Percentiles rank a stretch among this genome's conserved stretches.
phyloP scores from a whole-genome alignment of 2,797 vertebrate genomes.

The Bucorvus abyssinicus region DNA sequence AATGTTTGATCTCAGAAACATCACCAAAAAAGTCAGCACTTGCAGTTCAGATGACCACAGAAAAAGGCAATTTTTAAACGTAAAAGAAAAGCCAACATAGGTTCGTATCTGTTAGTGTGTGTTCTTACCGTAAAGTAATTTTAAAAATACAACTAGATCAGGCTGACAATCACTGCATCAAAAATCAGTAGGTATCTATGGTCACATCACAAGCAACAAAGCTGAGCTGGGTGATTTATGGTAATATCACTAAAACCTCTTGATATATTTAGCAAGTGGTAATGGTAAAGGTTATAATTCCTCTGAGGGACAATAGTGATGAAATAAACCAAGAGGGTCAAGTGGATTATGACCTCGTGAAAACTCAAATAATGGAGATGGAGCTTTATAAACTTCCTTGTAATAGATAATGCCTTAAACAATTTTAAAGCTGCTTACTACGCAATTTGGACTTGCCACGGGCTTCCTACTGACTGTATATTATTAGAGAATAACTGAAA shows the following conservation, averaged over 20 bases:
- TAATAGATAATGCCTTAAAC: slow-evolving; percentile 53
- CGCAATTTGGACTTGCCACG: slow-evolving; percentile 33
- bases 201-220: slow-evolving; percentile 10
- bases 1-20: background rate
- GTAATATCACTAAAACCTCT: slow-evolving; percentile 52
- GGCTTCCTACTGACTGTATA: slow-evolving; percentile 21
- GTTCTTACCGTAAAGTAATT: background rate
- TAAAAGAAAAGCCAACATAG: background rate
- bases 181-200: background rate
- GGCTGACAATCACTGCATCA: background rate
- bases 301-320: slow-evolving; percentile 60
- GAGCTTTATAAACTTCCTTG: slow-evolving; percentile 65
- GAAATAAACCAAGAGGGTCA: slow-evolving; percentile 65
- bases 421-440: slow-evolving; percentile 45
- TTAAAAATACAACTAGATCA: background rate
- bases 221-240: slow-evolving; percentile 47
- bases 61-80: background rate
- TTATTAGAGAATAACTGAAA: slow-evolving; percentile 11
- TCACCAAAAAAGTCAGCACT: background rate
- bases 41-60: background rate
- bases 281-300: slow-evolving; percentile 67
- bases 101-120: background rate
- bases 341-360: slow-evolving; percentile 63
- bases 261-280: slow-evolving; percentile 62
- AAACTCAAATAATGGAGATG: slow-evolving; percentile 61